Evolutionary conservation across 2,888 invertebrate species (phyloP), one percentile per base, ranked within the genome.

Genomic region (Campoplex capitator): DNA sequence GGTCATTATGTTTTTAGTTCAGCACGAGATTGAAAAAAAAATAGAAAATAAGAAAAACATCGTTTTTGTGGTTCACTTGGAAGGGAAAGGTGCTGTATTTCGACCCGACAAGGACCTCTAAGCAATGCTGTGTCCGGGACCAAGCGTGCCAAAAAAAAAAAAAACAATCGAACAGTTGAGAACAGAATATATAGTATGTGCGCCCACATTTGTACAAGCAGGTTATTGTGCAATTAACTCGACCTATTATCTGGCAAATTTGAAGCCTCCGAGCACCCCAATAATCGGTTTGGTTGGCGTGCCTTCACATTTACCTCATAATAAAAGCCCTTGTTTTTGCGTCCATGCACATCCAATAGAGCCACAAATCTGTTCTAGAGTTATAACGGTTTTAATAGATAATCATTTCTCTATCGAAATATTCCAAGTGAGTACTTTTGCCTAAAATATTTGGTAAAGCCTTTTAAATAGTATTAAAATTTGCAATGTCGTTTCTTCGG

Each of bases 1-100:
- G 71, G 71, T 73, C 38, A 73, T 81, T 58, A 80, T 62, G 58
- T 42, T 80, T 71, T 51, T 56, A n/a, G 67, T 76, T 74, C 58
- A 45, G 35, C 13, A 32, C 51, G 67, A 67, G 23, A 67, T 48
- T 67, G n/a, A 38, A 68, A 38, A 32, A 32, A 3, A 23, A 58
- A 1, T 28, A 68, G 9, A 9, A 16, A 32, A 6, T 32, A 32
- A 32, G 32, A 32, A 32, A 32, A 16, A 32, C 3, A 62, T 16
- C 3, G 16, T 32, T 32, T 13, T 16, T 1, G 32, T 16, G 23
- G 9, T 28, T 32, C 32, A 1, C 32, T 1, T 58, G 4, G 1
- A 32, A 32, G 62, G 32, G 32, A 2, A 16, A 32, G 0, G 16
- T 28, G 28, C 62, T 1, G 32, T 32, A 62, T 32, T 58, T 28